phyloP scores from a whole-genome alignment of 1,140 invertebrate species.

The Drosophila aff. region DNA sequence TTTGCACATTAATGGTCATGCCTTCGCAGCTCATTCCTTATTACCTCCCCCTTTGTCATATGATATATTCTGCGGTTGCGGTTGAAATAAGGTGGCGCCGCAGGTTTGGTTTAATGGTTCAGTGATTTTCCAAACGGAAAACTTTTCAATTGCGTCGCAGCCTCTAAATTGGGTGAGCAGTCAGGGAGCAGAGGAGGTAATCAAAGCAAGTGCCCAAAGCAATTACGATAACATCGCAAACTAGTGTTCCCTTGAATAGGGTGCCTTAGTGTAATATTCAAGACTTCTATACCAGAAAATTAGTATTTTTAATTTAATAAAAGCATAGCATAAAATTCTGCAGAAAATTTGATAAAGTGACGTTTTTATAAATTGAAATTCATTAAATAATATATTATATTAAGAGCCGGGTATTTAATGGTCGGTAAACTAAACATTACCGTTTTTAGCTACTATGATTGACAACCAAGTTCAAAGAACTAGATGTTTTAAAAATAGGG shows the following conservation, averaged over 20 bases:
- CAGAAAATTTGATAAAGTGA: fast-evolving
- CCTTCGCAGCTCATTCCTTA: conserved; percentile 17
- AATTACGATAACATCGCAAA: conserved; percentile 14
- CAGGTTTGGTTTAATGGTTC: conserved; percentile 49
- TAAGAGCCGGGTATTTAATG: background rate
- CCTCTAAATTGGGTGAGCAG: conserved; percentile 10
- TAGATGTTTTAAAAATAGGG: too few relatives aligned
- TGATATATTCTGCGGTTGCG: conserved; percentile 58
- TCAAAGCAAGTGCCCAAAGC: conserved; percentile 13
- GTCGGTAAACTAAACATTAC: background rate
- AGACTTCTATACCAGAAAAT: background rate
- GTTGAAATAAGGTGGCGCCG: conserved; percentile 51
- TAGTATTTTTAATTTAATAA: background rate
- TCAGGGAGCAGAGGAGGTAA: background rate
- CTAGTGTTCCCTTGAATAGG: background rate
- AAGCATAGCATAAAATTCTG: too few relatives aligned
- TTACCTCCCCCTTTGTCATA: conserved; percentile 49
- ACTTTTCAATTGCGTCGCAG: conserved; percentile 64
- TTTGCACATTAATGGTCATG: conserved; percentile 8
- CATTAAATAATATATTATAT: background rate
- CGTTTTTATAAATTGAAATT: background rate
- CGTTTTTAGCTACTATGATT: background rate
- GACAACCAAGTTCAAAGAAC: background rate
- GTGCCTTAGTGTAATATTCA: background rate
- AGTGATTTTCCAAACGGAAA: conserved; percentile 62